A percentile compares a stretch with the other conserved stretches of the same genome.
Evolutionary conservation across 2,113 vertebrate species (phyloP).

Genomic region (Mastomys natalensis): DNA sequence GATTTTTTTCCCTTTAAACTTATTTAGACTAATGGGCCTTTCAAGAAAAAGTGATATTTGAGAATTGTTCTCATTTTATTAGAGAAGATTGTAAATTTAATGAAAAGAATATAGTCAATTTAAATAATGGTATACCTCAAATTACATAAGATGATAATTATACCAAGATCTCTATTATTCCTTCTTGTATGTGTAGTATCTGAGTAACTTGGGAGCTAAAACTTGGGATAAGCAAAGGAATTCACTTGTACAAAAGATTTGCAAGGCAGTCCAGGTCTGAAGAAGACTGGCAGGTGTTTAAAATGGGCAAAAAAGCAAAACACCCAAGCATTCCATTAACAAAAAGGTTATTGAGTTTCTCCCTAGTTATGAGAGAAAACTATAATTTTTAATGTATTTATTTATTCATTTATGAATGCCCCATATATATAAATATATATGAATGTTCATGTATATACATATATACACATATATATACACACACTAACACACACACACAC

Average conservation of each 20-base stretch:
- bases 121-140: slow-evolving; percentile 3
- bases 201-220: slow-evolving; percentile 26
- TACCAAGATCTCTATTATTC: background rate
- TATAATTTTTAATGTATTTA: background rate
- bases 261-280: background rate
- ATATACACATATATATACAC: background rate
- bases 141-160: background rate
- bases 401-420: background rate
- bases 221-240: background rate
- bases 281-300: background rate
- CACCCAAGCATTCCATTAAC: background rate
- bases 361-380: slow-evolving; percentile 1
- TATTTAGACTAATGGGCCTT: slow-evolving; percentile 8
- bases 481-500: too few species aligned
- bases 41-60: slow-evolving; percentile 36
- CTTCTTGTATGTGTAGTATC: background rate
- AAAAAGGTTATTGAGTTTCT: background rate
- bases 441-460: too few species aligned
- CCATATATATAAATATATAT: background rate
- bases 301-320: background rate
- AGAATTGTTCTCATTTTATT: slow-evolving; percentile 29
- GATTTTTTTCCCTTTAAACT: slow-evolving; percentile 33
- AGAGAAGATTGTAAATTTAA: slow-evolving; percentile 1
- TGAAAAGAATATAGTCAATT: slow-evolving; percentile 23
- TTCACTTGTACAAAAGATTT: slow-evolving; percentile 22